These are phyloP conservation scores for Sarcophaga bullata DNA, from an alignment of 1,140 invertebrate genomes.

Conservation along the genomic window DNA sequence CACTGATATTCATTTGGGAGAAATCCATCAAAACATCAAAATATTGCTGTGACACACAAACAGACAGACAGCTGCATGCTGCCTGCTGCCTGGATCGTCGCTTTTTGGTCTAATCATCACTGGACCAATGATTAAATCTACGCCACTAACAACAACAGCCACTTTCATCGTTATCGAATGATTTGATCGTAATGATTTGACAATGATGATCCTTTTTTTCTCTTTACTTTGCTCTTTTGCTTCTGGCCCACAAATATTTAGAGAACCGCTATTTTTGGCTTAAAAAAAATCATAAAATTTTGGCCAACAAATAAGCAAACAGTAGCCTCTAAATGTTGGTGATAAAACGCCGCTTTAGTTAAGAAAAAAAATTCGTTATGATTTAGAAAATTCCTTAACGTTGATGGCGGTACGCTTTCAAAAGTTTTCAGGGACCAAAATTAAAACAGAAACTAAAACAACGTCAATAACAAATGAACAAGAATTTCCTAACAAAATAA, in stretches of 20 bases:
- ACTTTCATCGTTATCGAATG: background rate
- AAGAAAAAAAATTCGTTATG: conserved; percentile 6
- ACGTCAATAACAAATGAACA: no score
- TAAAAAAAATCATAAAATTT: background rate
- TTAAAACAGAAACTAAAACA: no score
- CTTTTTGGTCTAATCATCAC: conserved; percentile 26
- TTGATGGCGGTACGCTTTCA: conserved; percentile 24
- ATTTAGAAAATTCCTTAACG: conserved; percentile 29
- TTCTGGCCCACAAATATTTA: conserved; percentile 14
- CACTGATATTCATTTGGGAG: conserved; percentile 5
- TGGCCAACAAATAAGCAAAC: background rate
- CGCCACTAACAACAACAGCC: background rate
- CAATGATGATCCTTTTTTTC: conserved; percentile 28
- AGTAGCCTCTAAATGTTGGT: background rate
- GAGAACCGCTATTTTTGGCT: conserved; percentile 30
- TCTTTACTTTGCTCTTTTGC: background rate
- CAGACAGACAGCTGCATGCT: background rate
- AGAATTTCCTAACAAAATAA: no score
- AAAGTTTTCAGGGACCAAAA: background rate
- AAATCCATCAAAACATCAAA: conserved; percentile 40
- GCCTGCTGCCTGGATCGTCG: background rate
- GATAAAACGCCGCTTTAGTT: conserved; percentile 4
- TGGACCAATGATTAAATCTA: background rate
- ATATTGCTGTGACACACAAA: background rate
- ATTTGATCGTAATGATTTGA: background rate